Conservation (phyloP, 2,113 vertebrate species). For the Poeciliopsis turrubarensis region DNA sequence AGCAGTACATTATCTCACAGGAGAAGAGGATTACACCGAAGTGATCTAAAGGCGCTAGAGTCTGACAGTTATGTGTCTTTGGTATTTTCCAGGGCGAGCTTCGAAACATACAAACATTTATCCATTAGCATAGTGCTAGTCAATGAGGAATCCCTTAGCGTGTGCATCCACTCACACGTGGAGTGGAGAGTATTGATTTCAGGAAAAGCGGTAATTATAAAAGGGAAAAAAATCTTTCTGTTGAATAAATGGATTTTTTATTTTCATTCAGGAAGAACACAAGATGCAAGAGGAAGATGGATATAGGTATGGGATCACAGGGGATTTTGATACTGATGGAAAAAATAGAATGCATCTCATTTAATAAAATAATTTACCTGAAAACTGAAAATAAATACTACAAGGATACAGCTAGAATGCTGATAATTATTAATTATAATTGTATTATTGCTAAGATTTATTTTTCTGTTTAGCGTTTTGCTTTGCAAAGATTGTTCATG, state of each 20-base stretch:
- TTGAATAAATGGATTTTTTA: conserved; percentile 22
- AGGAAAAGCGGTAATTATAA: conserved; percentile 27
- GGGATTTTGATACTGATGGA: not conserved
- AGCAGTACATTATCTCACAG: conserved; percentile 1
- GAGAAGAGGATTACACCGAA: conserved; percentile 5
- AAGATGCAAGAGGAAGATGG: not conserved
- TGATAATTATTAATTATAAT: not conserved
- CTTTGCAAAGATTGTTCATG: too few species aligned
- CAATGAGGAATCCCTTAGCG: not conserved
- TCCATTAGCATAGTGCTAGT: not conserved
- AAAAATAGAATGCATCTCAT: not conserved
- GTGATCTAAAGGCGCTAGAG: not conserved
- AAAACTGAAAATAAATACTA: not conserved
- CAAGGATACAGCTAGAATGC: not conserved
- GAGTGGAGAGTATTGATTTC: conserved; percentile 46
- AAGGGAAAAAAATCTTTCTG: not conserved
- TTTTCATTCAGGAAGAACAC: not conserved
- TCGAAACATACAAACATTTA: conserved; percentile 26
- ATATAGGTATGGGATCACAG: not conserved
- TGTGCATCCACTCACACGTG: conserved; percentile 6
- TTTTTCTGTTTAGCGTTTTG: too few species aligned
- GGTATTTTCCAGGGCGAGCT: conserved; percentile 14
- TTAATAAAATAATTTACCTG: not conserved
- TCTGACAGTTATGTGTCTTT: not conserved
- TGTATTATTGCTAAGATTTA: too few species aligned